Evolutionary conservation across 1,140 invertebrate species (phyloP).

Genomic region (Leptinotarsa defecta): DNA sequence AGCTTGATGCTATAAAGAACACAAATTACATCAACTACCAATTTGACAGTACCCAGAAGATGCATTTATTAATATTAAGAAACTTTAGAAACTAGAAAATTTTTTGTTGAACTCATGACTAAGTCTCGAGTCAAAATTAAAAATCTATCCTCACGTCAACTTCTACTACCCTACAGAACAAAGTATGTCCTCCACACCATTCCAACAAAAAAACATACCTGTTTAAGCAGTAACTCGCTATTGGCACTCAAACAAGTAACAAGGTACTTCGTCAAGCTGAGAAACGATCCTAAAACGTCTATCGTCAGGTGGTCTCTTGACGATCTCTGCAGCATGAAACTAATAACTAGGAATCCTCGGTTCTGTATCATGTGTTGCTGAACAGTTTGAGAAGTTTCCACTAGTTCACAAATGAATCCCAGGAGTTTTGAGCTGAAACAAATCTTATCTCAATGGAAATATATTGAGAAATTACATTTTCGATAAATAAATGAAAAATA

Average conservation of each 20-base stretch:
- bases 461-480: no score
- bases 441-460: no score
- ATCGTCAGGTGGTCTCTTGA: constrained; percentile 92
- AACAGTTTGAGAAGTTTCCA: constrained; percentile 94
- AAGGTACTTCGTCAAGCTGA: constrained; percentile 94
- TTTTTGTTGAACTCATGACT: no score
- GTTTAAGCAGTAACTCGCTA: constrained; percentile 93
- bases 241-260: constrained; percentile 91
- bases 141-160: no score
- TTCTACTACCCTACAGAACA: no score
- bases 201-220: constrained; percentile 67
- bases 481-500: no score
- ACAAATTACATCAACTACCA: no score
- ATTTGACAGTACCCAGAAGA: no score
- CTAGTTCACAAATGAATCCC: constrained; percentile 95
- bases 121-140: no score
- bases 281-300: constrained; percentile 90
- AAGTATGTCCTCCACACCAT: background rate
- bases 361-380: constrained; percentile 99
- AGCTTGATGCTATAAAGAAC: no score
- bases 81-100: no score
- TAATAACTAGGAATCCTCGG: constrained; percentile 96
- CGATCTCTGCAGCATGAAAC: constrained; percentile 93
- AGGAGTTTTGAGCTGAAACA: constrained; percentile 89
- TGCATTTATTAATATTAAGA: no score